Conservation (phyloP, 1,140 invertebrate genomes). For the Papilio glaucus region DNA sequence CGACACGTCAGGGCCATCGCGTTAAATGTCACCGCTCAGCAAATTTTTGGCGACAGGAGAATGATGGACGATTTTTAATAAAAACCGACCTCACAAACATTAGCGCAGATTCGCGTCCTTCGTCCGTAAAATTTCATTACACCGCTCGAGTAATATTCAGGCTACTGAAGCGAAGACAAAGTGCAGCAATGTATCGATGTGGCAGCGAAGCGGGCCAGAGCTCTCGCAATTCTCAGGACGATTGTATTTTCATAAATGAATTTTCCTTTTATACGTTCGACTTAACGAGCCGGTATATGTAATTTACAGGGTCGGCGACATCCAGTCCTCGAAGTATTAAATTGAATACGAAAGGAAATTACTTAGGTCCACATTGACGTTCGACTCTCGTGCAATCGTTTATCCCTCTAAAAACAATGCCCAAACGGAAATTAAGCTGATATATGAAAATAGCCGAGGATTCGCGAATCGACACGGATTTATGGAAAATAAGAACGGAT, state of each 20-base stretch:
- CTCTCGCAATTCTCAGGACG: not conserved
- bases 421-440: slow-evolving; percentile 73
- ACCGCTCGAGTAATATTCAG: slow-evolving; percentile 25
- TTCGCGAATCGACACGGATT: slow-evolving; percentile 55
- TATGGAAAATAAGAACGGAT: slow-evolving; percentile 43
- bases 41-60: slow-evolving; percentile 41
- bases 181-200: slow-evolving; percentile 1
- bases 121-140: slow-evolving; percentile 33
- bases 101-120: slow-evolving; percentile 37
- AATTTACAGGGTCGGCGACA: slow-evolving; percentile 53
- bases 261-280: slow-evolving; percentile 52
- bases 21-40: slow-evolving; percentile 36
- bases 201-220: not conserved
- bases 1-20: not conserved
- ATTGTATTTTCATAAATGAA: slow-evolving; percentile 44
- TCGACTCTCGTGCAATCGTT: slow-evolving; percentile 66
- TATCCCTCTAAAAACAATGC: slow-evolving; percentile 74
- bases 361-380: slow-evolving; percentile 66
- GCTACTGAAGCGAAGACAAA: slow-evolving; percentile 18
- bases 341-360: slow-evolving; percentile 77
- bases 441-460: slow-evolving; percentile 65
- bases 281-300: slow-evolving; percentile 53
- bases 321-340: slow-evolving; percentile 65
- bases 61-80: slow-evolving; percentile 60
- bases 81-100: slow-evolving; percentile 42